Base-by-base conservation (phyloP, 2,113 vertebrate genomes). In the Dromiciops gliroides region DNA sequence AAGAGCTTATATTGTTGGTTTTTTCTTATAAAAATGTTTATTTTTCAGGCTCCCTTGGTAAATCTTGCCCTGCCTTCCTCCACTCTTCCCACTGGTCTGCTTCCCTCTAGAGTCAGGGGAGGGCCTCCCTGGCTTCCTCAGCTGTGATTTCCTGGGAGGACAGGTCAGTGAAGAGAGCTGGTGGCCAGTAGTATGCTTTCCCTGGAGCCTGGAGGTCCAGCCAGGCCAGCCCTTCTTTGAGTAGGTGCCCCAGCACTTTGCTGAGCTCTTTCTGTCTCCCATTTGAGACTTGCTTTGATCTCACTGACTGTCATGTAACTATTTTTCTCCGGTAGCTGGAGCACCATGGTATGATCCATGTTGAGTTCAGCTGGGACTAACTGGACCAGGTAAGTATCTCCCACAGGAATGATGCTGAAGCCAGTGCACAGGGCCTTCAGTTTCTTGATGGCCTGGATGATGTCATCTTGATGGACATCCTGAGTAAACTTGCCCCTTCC, bases 221-320 rank as follows among this genome's bases (percentile, higher is more conserved):
- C 99, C 99, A 99, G 48, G 99, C 99, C 98, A 99, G 96, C 3
- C 99, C 99, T 97, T 99, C 99, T 96, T 99, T 99, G 96, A 99
- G 98, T 98, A 99, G 98, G 97, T 99, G 99, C 91, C 99, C 99
- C 99, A 99, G 98, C 92, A 99, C 99, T n/a, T 44, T 99, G 99
- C 97, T 98, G 99, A 0, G 99, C 99, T 37, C 99, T 98, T 91
- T 99, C 99, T 0, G 98, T 98, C 98, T 99, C 99, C 99, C 99
- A 99, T 47, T 99, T 99, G 9, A 99, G 98, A 67, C 98, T 98
- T 89, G 98, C 98, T 95, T 98, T 99, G 97, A 99, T 99, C 97
- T 99, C 99, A 2, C 99, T 99, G 95, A 99, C 99, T 0, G 99
- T 99, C 67, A 99, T 99, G 0, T 98, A 99, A 52, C 99, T 99